A percentile compares a stretch with the other conserved stretches of the same genome.
These are phyloP conservation scores for Proctacanthus coquilletti DNA, from an alignment of 1,140 invertebrate genomes.

Conservation along the genomic window DNA sequence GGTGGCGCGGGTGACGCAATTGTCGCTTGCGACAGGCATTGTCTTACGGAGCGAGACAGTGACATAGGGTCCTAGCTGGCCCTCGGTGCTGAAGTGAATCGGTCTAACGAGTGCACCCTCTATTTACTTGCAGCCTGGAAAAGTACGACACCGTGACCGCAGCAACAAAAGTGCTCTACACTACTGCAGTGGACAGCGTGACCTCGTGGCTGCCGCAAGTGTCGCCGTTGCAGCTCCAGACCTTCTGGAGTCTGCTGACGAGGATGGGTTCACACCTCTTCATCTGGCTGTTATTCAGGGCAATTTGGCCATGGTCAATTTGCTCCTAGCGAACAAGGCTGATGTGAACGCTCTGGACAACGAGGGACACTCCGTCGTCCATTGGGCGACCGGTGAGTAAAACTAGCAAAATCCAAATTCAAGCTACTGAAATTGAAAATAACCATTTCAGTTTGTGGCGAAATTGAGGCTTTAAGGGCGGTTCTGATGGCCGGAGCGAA, in stretches of 20 bases:
- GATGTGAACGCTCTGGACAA: conserved; percentile 79
- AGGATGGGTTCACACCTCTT: conserved; percentile 85
- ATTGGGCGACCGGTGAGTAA: conserved; percentile 87
- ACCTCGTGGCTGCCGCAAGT: conserved; percentile 39
- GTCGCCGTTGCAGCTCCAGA: conserved; percentile 55
- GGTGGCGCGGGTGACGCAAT: no score
- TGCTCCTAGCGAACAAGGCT: conserved; percentile 63
- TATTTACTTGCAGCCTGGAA: conserved; percentile 35
- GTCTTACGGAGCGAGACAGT: no score
- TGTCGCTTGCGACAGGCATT: no score
- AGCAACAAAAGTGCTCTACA: conserved; percentile 78
- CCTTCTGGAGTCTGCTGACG: conserved; percentile 65
- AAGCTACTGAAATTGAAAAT: no score
- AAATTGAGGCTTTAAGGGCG: conserved; percentile 70
- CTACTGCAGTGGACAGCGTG: conserved; percentile 59
- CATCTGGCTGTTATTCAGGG: conserved; percentile 88
- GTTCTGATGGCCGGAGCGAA: conserved; percentile 70
- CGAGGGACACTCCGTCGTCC: conserved; percentile 89
- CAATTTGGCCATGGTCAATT: conserved; percentile 64
- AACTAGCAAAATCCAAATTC: no score
- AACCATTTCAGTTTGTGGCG: conserved; percentile 65
- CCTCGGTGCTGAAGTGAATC: not conserved
- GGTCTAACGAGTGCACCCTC: not conserved
- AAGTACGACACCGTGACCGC: conserved; percentile 52
- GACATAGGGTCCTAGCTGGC: not conserved